phyloP scores from a whole-genome alignment of 1,140 invertebrate species.

The Apis mellifera region Amel_HAv3.1 CM009945.2:6223501-6224000 shows the following conservation, averaged over 20 bases:
- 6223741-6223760: conserved; percentile 18
- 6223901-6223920: background rate
- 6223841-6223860: conserved; percentile 29
- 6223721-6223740: too few relatives aligned
- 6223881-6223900: conserved; percentile 13
- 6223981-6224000: conserved; percentile 51
- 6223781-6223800: conserved; percentile 51
- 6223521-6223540: conserved; percentile 66
- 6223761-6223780: conserved; percentile 50
- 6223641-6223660: conserved; percentile 43
- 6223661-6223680: conserved; percentile 12
- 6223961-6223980: conserved; percentile 26
- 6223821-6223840: conserved; percentile 44
- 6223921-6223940: conserved; percentile 10
- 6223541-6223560: conserved; percentile 62
- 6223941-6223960: conserved; percentile 18
- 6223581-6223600: conserved; percentile 52
- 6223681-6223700: too few relatives aligned
- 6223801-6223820: conserved; percentile 56
- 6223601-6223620: conserved; percentile 37
- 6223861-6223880: background rate
- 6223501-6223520: conserved; percentile 60
- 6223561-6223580: conserved; percentile 54
- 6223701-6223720: too few relatives aligned
- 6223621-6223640: conserved; percentile 56